Evolutionary conservation across 2,113 vertebrate species (phyloP).

Genomic region (Peromyscus leucopus): DNA sequence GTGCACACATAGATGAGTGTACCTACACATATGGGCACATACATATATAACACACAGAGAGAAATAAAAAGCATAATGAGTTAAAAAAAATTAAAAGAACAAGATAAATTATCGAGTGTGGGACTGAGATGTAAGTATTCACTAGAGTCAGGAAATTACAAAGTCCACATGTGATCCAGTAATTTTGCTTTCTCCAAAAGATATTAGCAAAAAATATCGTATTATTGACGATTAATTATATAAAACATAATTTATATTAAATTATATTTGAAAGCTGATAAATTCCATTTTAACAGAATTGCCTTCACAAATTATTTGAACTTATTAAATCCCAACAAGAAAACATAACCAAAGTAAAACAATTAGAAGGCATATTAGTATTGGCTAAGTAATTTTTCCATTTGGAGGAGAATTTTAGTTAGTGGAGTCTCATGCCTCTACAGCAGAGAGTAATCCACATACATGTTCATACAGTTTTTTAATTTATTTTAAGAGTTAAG

Average conservation of each 20-base stretch:
- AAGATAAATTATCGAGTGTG: neutral
- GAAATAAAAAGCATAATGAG: neutral
- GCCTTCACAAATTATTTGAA: conserved; percentile 37
- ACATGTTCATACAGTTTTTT: neutral
- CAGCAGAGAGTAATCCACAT: neutral
- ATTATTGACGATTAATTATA: conserved; percentile 47
- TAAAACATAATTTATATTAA: conserved; percentile 45
- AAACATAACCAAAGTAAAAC: conserved; percentile 66
- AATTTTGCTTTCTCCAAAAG: conserved; percentile 55
- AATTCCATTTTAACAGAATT: conserved; percentile 62
- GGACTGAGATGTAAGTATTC: neutral
- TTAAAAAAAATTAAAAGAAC: neutral
- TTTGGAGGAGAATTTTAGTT: conserved; percentile 12
- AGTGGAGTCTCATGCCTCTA: neutral
- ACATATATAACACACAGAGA: neutral
- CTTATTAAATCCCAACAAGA: conserved; percentile 58
- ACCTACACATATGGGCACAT: neutral
- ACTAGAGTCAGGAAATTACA: neutral
- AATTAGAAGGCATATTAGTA: conserved; percentile 25
- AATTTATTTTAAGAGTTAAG: neutral
- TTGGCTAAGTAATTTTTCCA: conserved; percentile 21
- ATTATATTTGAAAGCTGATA: conserved; percentile 42
- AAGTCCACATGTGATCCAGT: neutral
- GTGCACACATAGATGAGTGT: neutral
- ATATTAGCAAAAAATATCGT: conserved; percentile 39